Evolutionary conservation across 1,140 invertebrate species (phyloP).

Genomic region (Aphaenogaster ashmeadi): DNA sequence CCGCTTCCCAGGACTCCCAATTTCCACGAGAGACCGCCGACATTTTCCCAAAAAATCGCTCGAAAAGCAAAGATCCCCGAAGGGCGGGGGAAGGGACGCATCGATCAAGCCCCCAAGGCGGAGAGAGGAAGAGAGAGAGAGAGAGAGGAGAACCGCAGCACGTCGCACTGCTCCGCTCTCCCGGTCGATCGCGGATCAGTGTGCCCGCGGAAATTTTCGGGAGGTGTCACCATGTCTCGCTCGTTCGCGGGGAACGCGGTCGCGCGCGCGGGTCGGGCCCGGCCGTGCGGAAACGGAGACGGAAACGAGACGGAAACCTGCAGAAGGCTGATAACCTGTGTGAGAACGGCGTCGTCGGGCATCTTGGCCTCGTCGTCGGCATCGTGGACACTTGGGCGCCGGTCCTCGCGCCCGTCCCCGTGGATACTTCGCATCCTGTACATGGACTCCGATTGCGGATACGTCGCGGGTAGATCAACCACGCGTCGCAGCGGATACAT

Average conservation of each 20-base stretch:
- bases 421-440: constrained; percentile 90
- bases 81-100: constrained; percentile 70
- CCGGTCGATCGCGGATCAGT: constrained; percentile 84
- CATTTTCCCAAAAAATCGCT: neutral
- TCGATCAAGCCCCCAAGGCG: constrained; percentile 83
- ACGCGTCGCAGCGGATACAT: constrained; percentile 89
- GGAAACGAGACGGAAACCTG: constrained; percentile 88
- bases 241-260: constrained; percentile 39
- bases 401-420: constrained; percentile 41
- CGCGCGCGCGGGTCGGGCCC: constrained; percentile 35
- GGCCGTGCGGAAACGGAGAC: constrained; percentile 81
- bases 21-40: neutral
- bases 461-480: constrained; percentile 84
- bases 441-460: constrained; percentile 88
- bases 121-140: constrained; percentile 9
- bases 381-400: neutral
- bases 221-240: constrained; percentile 80
- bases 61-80: neutral
- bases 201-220: constrained; percentile 83
- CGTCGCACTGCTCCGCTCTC: constrained; percentile 72
- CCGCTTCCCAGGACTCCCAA: neutral
- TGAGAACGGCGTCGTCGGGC: constrained; percentile 87
- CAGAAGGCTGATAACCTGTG: constrained; percentile 91
- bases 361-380: constrained; percentile 29
- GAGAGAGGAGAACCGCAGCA: constrained; percentile 66